A percentile compares a stretch with the other conserved stretches of the same genome.
Evolutionary conservation across 2,797 vertebrate species (phyloP).

Genomic region (Amblyopsis hoosieri): DNA sequence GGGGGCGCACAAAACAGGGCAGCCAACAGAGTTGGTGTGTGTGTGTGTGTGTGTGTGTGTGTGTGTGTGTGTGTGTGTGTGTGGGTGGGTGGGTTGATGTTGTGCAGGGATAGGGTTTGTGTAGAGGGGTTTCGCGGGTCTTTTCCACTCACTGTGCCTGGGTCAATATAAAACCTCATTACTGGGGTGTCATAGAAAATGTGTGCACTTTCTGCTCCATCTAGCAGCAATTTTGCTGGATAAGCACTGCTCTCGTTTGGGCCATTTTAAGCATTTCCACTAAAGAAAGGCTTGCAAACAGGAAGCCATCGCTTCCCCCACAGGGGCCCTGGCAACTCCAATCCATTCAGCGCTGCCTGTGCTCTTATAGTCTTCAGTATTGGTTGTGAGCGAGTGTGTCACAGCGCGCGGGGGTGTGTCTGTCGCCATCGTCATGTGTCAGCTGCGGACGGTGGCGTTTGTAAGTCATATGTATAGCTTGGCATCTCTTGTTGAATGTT

Average conservation of each 20-base stretch:
- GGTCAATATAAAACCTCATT: conserved; percentile 89
- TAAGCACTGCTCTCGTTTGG: conserved; percentile 86
- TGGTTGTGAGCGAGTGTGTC: conserved; percentile 10
- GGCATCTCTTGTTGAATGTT: conserved; percentile 25
- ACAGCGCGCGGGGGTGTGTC: not conserved
- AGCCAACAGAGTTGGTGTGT: too few species aligned
- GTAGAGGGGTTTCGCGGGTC: conserved; percentile 35
- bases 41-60: conserved; percentile 24
- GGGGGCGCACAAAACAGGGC: conserved; percentile 35
- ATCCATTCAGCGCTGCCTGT: conserved; percentile 43
- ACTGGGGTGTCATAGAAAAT: conserved; percentile 86
- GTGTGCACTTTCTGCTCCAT: conserved; percentile 89
- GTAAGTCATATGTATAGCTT: conserved; percentile 25
- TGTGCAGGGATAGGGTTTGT: conserved; percentile 68
- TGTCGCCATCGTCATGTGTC: conserved; percentile 24
- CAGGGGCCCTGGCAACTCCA: conserved; percentile 44
- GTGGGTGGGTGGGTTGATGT: conserved; percentile 53
- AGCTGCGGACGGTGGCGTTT: conserved; percentile 21
- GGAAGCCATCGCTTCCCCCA: conserved; percentile 58
- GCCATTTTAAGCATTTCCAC: conserved; percentile 71
- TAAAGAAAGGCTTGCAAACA: conserved; percentile 72
- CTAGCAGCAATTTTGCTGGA: conserved; percentile 87
- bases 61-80: too few species aligned
- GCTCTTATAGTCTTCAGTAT: conserved; percentile 46
- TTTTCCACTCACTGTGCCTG: conserved; percentile 73